Base-by-base conservation (phyloP, 1,140 invertebrate genomes). In the Trichonephila inaurata region DNA sequence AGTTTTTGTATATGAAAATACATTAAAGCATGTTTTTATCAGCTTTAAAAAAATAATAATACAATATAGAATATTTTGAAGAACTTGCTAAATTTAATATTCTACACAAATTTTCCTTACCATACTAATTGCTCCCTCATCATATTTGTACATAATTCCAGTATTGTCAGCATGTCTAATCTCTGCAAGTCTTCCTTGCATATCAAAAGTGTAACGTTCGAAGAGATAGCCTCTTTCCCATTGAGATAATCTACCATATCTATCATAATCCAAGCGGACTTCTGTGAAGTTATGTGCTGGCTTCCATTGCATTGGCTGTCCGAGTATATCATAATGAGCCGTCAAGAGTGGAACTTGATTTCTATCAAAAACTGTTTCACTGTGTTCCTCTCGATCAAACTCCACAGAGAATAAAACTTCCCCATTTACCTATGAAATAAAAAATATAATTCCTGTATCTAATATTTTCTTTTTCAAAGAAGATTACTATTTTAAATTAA, bases 211-310 rank as follows among this genome's bases (percentile, higher is more conserved):
- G 95, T 98, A 98, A 66, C 97, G 97, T 95, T 99, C 97, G 95
- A 97, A 97, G 8, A 98, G 97, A 0, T 97, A 96, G 2, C 98
- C 98, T 97, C 98, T 99, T 95, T 97, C 97, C 98, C 98, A 99
- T 21, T 97, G 97, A 94, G 98, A 97, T n/a, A 99, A 97, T 90
- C 98, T 97, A 95, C 99, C 98, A 96, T 98, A 98, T 91, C 96
- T 94, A 94, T 95, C 95, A 94, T 96, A 96, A 1, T 95, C 95
- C 10, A 96, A 94, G 93, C 95, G 96, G 62, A 96, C 95, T 18
- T 95, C 94, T 24, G 96, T 95, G 86, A 96, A 95, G 51, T 95
- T 95, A 82, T 95, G 95, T 40, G 95, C 95, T 14, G 96, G 96
- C n/a, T 95, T 94, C 95, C 96, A 96, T 77, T 95, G 95, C 14